Evolutionary conservation across 2,113 vertebrate genomes (phyloP).

Genomic region (Forbesichthys papilliferus): DNA sequence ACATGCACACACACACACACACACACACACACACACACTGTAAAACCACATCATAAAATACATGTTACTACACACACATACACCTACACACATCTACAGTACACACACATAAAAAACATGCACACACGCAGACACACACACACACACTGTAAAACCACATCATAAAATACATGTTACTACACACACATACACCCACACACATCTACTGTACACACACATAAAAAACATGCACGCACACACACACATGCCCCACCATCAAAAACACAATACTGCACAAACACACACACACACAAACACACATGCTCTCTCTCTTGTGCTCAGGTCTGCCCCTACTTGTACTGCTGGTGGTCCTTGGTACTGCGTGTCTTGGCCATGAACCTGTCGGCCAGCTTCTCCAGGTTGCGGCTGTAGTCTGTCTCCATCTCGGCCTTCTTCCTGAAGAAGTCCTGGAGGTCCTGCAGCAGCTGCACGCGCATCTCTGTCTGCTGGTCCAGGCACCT

Average conservation of each 20-base stretch:
- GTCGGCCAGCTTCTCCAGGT: slow-evolving; percentile 96
- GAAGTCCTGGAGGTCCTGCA: slow-evolving; percentile 99
- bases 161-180: neutral
- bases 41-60: too few species aligned
- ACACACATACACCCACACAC: neutral
- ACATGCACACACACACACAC: too few species aligned
- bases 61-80: neutral
- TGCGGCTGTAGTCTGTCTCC: slow-evolving; percentile 95
- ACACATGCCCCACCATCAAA: neutral
- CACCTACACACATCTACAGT: too few species aligned
- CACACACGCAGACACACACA: too few species aligned
- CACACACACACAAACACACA: slow-evolving; percentile 6
- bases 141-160: neutral
- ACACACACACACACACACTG: neutral
- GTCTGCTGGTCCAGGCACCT: slow-evolving; percentile 98
- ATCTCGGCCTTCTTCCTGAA: slow-evolving; percentile 99
- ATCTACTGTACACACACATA: neutral
- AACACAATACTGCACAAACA: neutral
- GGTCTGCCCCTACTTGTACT: slow-evolving; percentile 88
- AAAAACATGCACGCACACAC: neutral
- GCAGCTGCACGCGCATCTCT: slow-evolving; percentile 94
- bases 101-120: too few species aligned
- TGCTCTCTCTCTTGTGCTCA: too few species aligned
- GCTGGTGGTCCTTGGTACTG: slow-evolving; percentile 97
- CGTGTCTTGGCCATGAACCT: slow-evolving; percentile 98